Conservation (phyloP, 1,140 invertebrate species). For the Dendroctonus valens region DNA sequence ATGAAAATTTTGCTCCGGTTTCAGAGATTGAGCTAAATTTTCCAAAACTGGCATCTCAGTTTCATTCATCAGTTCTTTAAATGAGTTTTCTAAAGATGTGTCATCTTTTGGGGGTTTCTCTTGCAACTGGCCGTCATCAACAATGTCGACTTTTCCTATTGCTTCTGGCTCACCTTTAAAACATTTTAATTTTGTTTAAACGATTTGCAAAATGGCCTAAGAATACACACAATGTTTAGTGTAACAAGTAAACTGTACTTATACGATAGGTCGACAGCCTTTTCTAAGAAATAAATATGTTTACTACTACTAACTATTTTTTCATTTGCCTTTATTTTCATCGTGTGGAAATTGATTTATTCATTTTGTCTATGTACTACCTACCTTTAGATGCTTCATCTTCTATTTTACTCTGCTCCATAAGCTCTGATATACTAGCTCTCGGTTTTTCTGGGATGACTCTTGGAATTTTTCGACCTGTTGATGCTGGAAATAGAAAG, state of each 20-base stretch:
- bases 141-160: not conserved
- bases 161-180: not conserved
- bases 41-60: constrained; percentile 58
- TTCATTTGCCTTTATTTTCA: no score
- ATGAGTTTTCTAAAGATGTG: constrained; percentile 53
- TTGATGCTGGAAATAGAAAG: constrained; percentile 45
- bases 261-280: no score
- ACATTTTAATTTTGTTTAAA: no score
- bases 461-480: constrained; percentile 54
- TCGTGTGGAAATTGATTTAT: no score
- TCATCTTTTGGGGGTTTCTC: constrained; percentile 35
- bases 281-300: no score
- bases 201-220: no score
- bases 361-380: not conserved
- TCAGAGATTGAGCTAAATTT: constrained; percentile 37
- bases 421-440: constrained; percentile 36
- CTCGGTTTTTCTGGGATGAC: constrained; percentile 46
- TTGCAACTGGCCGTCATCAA: not conserved
- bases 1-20: constrained; percentile 46
- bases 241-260: no score
- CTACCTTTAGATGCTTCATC: constrained; percentile 7
- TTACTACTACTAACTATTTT: no score
- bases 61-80: constrained; percentile 57
- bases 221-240: no score
- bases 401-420: constrained; percentile 16